A percentile compares a stretch with the other conserved stretches of the same genome.
Evolutionary conservation across 2,113 vertebrate genomes (phyloP).

Genomic region (Indicator indicator): DNA sequence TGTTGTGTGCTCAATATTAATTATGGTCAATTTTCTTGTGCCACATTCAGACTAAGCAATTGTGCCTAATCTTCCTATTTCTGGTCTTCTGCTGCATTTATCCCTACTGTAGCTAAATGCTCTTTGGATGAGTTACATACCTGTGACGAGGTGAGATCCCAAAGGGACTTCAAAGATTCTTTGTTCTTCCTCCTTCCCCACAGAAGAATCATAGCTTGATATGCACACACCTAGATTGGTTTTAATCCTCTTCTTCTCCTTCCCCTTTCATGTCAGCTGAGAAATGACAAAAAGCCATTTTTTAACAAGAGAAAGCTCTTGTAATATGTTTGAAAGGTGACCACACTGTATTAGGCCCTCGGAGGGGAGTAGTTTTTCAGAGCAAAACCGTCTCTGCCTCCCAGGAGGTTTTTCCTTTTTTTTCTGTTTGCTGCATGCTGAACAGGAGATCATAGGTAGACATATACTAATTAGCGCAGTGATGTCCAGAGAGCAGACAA

Average conservation of each 20-base stretch:
- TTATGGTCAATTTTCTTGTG: not conserved
- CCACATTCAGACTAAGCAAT: rapidly evolving
- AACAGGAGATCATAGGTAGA: not conserved
- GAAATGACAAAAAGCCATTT: not conserved
- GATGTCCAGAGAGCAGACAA: not conserved
- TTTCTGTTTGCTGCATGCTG: not conserved
- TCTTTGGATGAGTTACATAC: not conserved
- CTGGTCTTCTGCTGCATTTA: not conserved
- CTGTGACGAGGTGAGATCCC: not conserved
- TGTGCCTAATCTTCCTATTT: not conserved
- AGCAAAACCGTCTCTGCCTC: not conserved
- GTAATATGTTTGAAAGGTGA: not conserved
- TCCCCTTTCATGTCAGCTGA: not conserved
- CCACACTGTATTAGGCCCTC: not conserved
- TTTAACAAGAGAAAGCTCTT: not conserved
- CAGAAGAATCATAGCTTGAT: not conserved
- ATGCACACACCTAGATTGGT: not conserved
- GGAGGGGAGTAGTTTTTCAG: not conserved
- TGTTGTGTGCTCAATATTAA: not conserved
- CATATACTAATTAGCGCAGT: rapidly evolving
- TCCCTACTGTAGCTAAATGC: not conserved
- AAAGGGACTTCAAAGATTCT: not conserved
- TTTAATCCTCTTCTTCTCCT: not conserved
- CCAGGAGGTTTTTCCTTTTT: not conserved
- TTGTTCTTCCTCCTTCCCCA: not conserved